Evolutionary conservation across 1,140 invertebrate genomes (phyloP).

Genomic region (Pseudomyrmex concolor): DNA sequence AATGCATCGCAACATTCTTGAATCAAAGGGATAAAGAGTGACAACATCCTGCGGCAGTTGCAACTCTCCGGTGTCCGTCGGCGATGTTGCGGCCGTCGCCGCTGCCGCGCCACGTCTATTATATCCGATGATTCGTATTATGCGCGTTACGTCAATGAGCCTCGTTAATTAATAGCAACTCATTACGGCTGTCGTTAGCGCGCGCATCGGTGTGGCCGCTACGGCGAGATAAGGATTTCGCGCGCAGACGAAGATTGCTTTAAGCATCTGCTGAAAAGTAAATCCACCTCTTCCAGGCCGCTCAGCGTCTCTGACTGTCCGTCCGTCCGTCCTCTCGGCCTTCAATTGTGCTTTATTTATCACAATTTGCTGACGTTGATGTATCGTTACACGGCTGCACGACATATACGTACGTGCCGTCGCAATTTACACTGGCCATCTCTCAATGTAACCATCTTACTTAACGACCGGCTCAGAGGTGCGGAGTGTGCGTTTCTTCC

Average conservation of each 20-base stretch:
- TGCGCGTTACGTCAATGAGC: conserved; percentile 55
- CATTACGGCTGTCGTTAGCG: conserved; percentile 54
- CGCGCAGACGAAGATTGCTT: conserved; percentile 27
- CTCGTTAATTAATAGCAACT: conserved; percentile 62
- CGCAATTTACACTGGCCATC: conserved; percentile 83
- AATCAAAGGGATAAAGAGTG: conserved; percentile 13
- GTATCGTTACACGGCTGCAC: conserved; percentile 78
- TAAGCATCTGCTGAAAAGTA: conserved; percentile 53
- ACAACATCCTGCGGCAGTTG: conserved; percentile 30
- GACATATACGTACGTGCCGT: conserved; percentile 79
- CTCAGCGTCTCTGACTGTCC: neutral
- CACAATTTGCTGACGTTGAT: conserved; percentile 83
- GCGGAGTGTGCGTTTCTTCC: conserved; percentile 46
- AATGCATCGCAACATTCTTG: conserved; percentile 19
- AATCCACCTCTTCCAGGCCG: conserved; percentile 34
- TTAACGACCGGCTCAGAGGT: conserved; percentile 76
- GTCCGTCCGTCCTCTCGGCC: conserved; percentile 58
- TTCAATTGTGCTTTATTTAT: conserved; percentile 84
- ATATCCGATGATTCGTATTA: conserved; percentile 57
- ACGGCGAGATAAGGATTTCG: conserved; percentile 40
- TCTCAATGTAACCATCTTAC: conserved; percentile 83
- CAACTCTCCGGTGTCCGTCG: conserved; percentile 23
- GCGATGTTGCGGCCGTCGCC: conserved; percentile 27
- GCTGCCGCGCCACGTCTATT: conserved; percentile 20
- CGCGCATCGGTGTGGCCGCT: conserved; percentile 46